These are phyloP conservation scores for Matsumyia berberina DNA, from an alignment of 2,888 invertebrate species.

Conservation along the genomic window DNA sequence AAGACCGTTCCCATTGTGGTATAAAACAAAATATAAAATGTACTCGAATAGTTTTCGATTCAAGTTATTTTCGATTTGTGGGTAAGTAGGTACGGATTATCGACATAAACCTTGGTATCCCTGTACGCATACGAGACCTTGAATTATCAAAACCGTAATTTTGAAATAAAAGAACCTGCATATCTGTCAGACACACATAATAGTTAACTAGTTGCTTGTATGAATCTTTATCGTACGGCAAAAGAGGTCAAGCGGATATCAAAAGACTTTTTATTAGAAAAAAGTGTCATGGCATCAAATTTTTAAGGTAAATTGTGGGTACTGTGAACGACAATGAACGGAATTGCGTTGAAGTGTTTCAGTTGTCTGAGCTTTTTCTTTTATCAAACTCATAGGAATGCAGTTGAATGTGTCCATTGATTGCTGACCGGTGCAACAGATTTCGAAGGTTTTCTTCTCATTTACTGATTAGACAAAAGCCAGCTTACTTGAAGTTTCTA, in stretches of 20 bases:
- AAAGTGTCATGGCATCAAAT: conserved; percentile 8
- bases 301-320: not conserved
- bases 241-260: conserved; percentile 12
- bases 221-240: not conserved
- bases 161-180: no score
- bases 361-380: not conserved
- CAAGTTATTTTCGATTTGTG: no score
- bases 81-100: no score
- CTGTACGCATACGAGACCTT: no score
- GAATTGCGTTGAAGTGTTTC: not conserved
- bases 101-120: no score
- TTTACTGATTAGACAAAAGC: not conserved
- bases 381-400: not conserved
- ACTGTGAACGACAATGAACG: not conserved
- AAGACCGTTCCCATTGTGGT: no score
- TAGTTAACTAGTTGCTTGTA: no score
- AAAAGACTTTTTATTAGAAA: not conserved
- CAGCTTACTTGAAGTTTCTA: not conserved
- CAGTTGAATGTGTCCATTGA: conserved; percentile 8
- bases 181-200: not conserved
- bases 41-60: no score
- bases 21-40: no score
- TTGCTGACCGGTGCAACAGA: not conserved
- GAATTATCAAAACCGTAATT: no score
- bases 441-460: not conserved